Conservation (phyloP, 2,113 vertebrate genomes). For the Megaceryle maxima region DNA sequence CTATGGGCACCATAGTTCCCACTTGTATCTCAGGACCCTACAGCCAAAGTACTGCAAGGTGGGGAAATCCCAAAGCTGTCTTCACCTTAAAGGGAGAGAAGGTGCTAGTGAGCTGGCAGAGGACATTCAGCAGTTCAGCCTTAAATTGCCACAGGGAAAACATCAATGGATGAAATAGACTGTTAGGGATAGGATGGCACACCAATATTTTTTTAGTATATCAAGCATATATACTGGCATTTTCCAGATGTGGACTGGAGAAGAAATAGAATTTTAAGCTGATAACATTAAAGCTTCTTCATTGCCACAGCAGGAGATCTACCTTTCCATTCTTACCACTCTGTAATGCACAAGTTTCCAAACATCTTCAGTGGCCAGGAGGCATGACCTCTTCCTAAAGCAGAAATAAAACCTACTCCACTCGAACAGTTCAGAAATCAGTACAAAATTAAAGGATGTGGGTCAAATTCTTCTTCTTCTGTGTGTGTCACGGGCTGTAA, state of each 20-base stretch:
- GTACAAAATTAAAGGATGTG: not conserved
- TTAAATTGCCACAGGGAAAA: not conserved
- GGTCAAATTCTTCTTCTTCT: not conserved
- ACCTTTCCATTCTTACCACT: not conserved
- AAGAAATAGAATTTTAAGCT: not conserved
- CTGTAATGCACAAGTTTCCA: not conserved
- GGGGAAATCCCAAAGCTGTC: not conserved
- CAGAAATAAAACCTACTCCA: not conserved
- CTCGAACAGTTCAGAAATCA: fast-evolving
- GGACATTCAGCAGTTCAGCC: not conserved
- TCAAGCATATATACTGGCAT: not conserved
- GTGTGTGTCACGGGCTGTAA: not conserved
- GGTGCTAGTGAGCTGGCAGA: not conserved
- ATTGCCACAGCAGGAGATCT: not conserved
- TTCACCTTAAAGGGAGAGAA: not conserved
- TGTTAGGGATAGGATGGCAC: not conserved
- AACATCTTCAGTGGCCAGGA: not conserved
- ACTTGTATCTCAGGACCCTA: not conserved
- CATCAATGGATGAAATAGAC: not conserved
- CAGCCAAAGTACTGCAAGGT: not conserved
- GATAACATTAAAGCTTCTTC: not conserved
- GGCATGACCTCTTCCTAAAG: not conserved
- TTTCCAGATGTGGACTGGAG: not conserved
- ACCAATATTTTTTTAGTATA: not conserved
- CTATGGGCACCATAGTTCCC: not conserved